Conservation (phyloP, 2,797 vertebrate genomes). For the Bovichtus variegatus region DNA sequence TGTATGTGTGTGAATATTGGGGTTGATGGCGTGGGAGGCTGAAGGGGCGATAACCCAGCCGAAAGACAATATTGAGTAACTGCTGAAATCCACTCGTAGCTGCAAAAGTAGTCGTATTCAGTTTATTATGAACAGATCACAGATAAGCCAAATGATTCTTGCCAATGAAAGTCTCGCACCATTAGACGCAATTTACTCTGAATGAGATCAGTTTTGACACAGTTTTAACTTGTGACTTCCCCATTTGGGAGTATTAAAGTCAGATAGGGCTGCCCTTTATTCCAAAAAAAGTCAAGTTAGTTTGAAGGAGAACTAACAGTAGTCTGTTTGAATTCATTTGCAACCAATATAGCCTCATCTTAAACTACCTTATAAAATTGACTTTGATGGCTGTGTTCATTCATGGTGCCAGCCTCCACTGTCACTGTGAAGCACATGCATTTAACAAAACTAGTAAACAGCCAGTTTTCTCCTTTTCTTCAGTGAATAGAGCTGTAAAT, state of each 20-base stretch:
- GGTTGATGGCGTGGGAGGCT: background rate
- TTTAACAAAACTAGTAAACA: background rate
- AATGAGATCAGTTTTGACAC: background rate
- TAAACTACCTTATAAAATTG: too few species aligned
- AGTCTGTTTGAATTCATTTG: background rate
- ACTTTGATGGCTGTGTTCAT: background rate
- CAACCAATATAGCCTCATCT: background rate
- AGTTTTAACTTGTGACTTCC: background rate
- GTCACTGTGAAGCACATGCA: background rate
- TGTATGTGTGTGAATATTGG: slow-evolving; percentile 2
- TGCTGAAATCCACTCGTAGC: background rate
- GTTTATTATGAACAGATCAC: background rate
- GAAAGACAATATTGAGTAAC: background rate
- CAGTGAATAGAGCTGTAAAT: background rate
- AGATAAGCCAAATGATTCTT: background rate
- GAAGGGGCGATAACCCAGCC: background rate
- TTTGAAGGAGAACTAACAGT: background rate
- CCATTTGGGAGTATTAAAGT: background rate
- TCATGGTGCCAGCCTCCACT: background rate
- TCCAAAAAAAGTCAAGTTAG: too few species aligned
- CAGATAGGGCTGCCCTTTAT: too few species aligned
- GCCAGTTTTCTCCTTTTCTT: background rate
- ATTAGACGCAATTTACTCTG: rapidly evolving
- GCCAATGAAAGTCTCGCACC: background rate
- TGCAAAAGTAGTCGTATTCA: background rate